Base-by-base conservation (phyloP, 2,888 invertebrate species). In the Limnephilus rhombicus region DNA sequence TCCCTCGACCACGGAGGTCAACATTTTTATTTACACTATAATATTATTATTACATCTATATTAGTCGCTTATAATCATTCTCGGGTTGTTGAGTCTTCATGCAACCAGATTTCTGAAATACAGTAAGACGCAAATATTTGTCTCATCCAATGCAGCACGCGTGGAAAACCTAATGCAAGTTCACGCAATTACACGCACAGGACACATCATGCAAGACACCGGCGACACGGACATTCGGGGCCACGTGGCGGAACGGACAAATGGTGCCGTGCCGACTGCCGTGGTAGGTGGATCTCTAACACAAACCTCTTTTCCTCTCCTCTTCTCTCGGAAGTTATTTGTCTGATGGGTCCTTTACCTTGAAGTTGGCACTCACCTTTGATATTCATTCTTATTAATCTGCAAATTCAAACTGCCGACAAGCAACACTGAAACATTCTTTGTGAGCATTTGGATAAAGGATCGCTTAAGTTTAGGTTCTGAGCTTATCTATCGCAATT, bases 221-320 rank as follows among this genome's bases (percentile, higher is more conserved):
- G 90, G 90, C 85, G 90, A 90, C 80, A 90, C 90, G 85, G 90
- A 15, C 68, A 68, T 68, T 85, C 90, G 85, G 37, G 90, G 34
- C 37, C 80, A 85, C 83, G 90, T 90, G 83, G 90, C 90, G 90
- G 83, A 92, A 92, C 91, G 83, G 91, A 91, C 91, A 91, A 89
- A 89, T 89, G 37, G 45, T 34, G 29, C 87, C 18, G 41, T 68
- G 53, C 53, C n/a, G n/a, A n/a, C n/a, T n/a, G n/a, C n/a, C 41
- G 83, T 29, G 82, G 83, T 68, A 49, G 86, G 80, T 37, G 88
- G 88, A 68, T 68, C 7, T 3, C 31, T 31, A 15, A 34, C 37
- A 37, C 37, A 37, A 34, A 31, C 13, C 82, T 82, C 15, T 4
- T 15, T 7, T 18, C 82, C 29, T 29, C 34, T 82, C 13, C n/a